Conservation (phyloP, 2,113 vertebrate genomes). For the Thunnus thynnus region DNA sequence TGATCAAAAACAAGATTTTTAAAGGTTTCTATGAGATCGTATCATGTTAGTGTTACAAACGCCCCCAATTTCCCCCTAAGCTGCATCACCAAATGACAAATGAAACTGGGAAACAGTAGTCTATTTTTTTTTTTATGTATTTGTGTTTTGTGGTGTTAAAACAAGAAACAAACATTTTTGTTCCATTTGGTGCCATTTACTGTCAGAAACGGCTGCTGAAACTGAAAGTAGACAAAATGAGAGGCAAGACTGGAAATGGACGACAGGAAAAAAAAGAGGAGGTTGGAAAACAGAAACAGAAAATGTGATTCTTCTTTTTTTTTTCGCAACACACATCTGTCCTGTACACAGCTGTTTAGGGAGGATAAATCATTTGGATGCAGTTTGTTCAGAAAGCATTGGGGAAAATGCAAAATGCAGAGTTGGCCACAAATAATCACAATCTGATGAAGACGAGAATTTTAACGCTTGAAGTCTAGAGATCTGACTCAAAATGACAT, state of each 20-base stretch:
- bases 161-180: background rate
- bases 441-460: conserved; percentile 5
- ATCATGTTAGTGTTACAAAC: too few relatives aligned
- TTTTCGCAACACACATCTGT: background rate
- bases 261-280: conserved; percentile 15
- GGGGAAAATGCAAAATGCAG: background rate
- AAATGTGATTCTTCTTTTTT: background rate
- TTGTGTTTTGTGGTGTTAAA: background rate
- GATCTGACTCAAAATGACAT: conserved; percentile 48
- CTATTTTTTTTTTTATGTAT: background rate
- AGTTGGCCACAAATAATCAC: conserved; percentile 25
- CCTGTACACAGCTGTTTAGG: background rate
- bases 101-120: too few relatives aligned
- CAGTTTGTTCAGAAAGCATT: conserved; percentile 3
- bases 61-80: too few relatives aligned
- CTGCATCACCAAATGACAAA: too few relatives aligned
- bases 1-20: too few relatives aligned
- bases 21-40: too few relatives aligned
- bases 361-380: background rate
- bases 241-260: background rate
- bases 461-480: background rate
- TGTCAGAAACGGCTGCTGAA: background rate
- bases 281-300: background rate
- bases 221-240: background rate
- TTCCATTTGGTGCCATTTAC: background rate